A percentile compares a stretch with the other conserved stretches of the same genome.
Conservation (phyloP, 2,888 invertebrate species). For the Sepioteuthis lessoniana region DNA sequence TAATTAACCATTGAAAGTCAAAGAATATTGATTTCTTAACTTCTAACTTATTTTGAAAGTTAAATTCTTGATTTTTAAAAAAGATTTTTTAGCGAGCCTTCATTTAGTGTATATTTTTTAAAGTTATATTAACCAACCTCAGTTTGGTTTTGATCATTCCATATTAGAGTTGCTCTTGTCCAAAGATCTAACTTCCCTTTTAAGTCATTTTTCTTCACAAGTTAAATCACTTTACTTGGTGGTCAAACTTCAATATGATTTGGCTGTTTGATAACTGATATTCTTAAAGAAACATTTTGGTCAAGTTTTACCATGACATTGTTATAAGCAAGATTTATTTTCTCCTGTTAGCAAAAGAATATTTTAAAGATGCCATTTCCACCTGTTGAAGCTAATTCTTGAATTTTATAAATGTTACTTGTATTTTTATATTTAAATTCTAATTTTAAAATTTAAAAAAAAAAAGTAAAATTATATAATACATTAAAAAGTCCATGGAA, state of each 20-base stretch:
- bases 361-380: conserved; percentile 1
- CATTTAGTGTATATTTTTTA: neutral
- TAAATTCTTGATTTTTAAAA: neutral
- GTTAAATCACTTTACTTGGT: neutral
- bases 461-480: neutral
- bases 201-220: neutral
- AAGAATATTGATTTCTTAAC: too few species aligned
- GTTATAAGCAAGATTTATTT: conserved; percentile 1
- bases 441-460: too few species aligned
- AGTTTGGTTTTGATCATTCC: neutral
- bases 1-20: too few species aligned
- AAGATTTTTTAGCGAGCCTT: too few species aligned
- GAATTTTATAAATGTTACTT: too few species aligned
- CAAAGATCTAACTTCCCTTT: neutral
- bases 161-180: conserved; percentile 12
- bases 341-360: neutral
- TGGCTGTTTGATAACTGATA: neutral
- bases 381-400: conserved; percentile 24
- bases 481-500: neutral
- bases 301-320: neutral
- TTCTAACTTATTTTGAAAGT: too few species aligned
- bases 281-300: neutral
- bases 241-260: neutral
- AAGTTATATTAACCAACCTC: neutral
- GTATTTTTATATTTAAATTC: too few species aligned